phyloP scores from a whole-genome alignment of 2,888 invertebrate species.

The Adineta ricciae region DNA sequence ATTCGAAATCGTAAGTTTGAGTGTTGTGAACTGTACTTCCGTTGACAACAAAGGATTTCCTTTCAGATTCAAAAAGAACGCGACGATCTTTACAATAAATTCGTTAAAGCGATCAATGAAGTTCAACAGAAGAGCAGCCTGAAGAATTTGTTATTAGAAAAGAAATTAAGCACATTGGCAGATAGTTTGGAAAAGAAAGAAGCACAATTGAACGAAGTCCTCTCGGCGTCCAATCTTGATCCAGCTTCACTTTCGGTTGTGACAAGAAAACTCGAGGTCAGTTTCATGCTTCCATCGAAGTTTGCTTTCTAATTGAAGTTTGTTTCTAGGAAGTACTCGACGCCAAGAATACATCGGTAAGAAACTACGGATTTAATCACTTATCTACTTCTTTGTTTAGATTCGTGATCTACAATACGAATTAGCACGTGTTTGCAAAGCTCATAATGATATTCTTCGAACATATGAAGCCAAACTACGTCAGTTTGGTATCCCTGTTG shows the following conservation, averaged over 20 bases:
- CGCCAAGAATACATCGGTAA: constrained; percentile 66
- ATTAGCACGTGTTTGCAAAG: constrained; percentile 64
- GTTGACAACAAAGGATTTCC: not conserved
- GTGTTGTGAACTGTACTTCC: no score
- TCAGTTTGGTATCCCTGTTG: constrained; percentile 66
- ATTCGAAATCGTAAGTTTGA: constrained; percentile 59
- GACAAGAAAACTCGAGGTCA: constrained; percentile 57
- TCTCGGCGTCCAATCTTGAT: constrained; percentile 57
- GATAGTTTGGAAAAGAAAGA: constrained; percentile 62
- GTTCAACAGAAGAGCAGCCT: constrained; percentile 74
- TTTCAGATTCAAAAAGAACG: constrained; percentile 61
- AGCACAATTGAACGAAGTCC: constrained; percentile 61
- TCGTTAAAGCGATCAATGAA: constrained; percentile 71
- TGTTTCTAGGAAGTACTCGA: constrained; percentile 56
- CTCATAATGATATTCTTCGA: constrained; percentile 65
- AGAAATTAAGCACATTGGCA: constrained; percentile 60
- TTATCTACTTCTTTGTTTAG: constrained; percentile 58
- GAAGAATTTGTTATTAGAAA: constrained; percentile 70
- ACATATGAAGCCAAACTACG: constrained; percentile 69
- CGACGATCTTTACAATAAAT: constrained; percentile 66
- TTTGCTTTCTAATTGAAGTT: not conserved
- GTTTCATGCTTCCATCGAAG: not conserved
- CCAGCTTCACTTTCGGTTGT: constrained; percentile 54
- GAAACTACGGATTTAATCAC: not conserved
- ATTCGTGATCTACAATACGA: constrained; percentile 72